phyloP scores from a whole-genome alignment of 2,113 vertebrate species.

The Stigmatopora nigra region DNA sequence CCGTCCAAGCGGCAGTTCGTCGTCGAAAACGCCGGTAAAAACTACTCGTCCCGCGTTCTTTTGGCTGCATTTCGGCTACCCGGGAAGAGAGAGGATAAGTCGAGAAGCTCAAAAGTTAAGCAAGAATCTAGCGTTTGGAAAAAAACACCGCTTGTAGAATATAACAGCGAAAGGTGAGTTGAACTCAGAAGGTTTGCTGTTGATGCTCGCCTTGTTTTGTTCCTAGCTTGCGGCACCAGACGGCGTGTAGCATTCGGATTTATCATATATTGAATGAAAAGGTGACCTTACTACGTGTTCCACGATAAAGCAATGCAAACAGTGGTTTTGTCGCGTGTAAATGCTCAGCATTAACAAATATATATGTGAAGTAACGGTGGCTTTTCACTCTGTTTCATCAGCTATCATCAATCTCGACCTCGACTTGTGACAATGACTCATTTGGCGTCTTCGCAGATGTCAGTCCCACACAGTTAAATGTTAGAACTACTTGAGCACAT shows the following conservation, averaged over 20 bases:
- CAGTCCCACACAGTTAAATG: slow-evolving; percentile 61
- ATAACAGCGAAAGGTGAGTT: slow-evolving; percentile 36
- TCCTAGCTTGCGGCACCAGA: slow-evolving; percentile 8
- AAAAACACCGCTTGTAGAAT: not conserved
- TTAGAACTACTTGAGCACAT: slow-evolving; percentile 57
- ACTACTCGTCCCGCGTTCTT: not conserved
- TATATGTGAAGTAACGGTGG: not conserved
- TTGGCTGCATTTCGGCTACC: not conserved
- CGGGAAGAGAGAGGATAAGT: not conserved
- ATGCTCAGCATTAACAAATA: not conserved
- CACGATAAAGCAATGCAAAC: not conserved
- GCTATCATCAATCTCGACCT: slow-evolving; percentile 11
- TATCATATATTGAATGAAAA: not conserved
- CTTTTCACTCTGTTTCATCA: slow-evolving; percentile 16
- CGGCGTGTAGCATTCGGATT: not conserved
- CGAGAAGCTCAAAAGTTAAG: not conserved
- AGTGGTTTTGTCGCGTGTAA: not conserved
- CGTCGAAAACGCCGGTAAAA: not conserved
- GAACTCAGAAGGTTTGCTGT: slow-evolving; percentile 2
- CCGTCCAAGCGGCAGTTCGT: slow-evolving; percentile 4
- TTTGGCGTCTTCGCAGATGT: slow-evolving; percentile 27
- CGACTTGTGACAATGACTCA: slow-evolving; percentile 31
- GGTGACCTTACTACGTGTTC: not conserved
- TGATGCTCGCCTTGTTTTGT: slow-evolving; percentile 4
- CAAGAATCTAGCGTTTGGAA: not conserved